Conservation (phyloP, 2,888 invertebrate genomes). For the Cryptosula pallasiana region DNA sequence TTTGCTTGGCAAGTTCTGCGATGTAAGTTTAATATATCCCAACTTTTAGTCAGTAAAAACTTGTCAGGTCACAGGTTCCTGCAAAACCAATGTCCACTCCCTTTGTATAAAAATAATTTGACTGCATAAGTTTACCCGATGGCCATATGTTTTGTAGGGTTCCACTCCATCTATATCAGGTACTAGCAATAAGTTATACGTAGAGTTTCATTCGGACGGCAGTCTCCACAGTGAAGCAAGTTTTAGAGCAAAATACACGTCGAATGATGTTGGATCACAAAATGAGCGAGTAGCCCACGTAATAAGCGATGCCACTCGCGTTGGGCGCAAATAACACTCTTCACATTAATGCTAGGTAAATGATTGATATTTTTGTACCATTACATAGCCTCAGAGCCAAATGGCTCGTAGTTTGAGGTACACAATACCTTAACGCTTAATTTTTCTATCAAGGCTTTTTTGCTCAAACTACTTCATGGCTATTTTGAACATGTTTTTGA, state of each 20-base stretch:
- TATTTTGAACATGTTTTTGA: background rate
- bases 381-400: too few relatives aligned
- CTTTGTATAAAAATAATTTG: too few relatives aligned
- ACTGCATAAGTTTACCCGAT: too few relatives aligned
- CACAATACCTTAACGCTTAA: too few relatives aligned
- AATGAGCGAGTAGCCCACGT: background rate
- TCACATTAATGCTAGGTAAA: too few relatives aligned
- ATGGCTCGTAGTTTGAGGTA: too few relatives aligned
- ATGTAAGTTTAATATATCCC: slow-evolving; percentile 33
- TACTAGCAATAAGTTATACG: slow-evolving; percentile 31
- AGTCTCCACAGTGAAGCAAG: background rate
- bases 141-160: slow-evolving; percentile 36
- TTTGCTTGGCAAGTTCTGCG: slow-evolving; percentile 63
- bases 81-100: too few relatives aligned
- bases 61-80: too few relatives aligned
- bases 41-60: too few relatives aligned
- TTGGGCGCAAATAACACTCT: too few relatives aligned
- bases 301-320: background rate
- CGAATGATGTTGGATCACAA: background rate
- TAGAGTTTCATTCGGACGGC: slow-evolving; percentile 36
- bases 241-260: background rate
- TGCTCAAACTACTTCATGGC: background rate
- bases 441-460: background rate
- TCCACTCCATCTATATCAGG: slow-evolving; percentile 31
- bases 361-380: too few relatives aligned